Evolutionary conservation across 2,888 invertebrate species (phyloP).

Genomic region (Melanophora roralis): DNA sequence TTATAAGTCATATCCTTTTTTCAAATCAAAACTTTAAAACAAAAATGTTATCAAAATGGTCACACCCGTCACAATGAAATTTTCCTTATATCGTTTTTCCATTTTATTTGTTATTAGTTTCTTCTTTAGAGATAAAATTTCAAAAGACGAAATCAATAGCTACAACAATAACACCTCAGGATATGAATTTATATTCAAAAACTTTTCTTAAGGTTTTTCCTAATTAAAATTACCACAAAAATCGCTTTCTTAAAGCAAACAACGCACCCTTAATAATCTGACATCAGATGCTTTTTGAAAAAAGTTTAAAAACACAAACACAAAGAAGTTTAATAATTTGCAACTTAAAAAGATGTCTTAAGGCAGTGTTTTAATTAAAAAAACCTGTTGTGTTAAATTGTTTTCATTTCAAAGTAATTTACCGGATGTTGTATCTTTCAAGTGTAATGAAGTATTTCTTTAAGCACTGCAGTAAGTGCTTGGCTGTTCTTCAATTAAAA

Average conservation of each 20-base stretch:
- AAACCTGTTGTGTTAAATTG: slow-evolving; percentile 45
- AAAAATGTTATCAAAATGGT: too few relatives aligned
- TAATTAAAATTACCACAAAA: too few relatives aligned
- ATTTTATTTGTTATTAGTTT: too few relatives aligned
- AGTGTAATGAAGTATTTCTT: slow-evolving; percentile 10
- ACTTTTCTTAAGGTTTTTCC: background rate
- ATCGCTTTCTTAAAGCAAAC: background rate
- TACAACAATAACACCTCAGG: too few relatives aligned
- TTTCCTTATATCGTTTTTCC: too few relatives aligned
- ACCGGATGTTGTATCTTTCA: slow-evolving; percentile 40
- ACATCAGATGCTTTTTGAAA: slow-evolving; percentile 6
- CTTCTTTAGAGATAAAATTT: too few relatives aligned
- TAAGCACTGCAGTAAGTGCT: background rate
- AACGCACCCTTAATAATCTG: background rate
- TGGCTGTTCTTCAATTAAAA: slow-evolving; percentile 35
- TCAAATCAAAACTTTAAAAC: too few relatives aligned
- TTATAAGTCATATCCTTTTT: too few relatives aligned
- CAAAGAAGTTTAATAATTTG: background rate
- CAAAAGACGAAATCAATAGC: too few relatives aligned
- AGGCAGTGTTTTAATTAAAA: slow-evolving; percentile 56
- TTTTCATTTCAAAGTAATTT: slow-evolving; percentile 41
- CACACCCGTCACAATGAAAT: too few relatives aligned
- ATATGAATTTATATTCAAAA: too few relatives aligned
- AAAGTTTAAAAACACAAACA: slow-evolving; percentile 2
- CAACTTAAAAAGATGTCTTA: slow-evolving; percentile 17